Evolutionary conservation across 2,113 vertebrate species (phyloP).

Genomic region (Onychostruthus taczanowskii): DNA sequence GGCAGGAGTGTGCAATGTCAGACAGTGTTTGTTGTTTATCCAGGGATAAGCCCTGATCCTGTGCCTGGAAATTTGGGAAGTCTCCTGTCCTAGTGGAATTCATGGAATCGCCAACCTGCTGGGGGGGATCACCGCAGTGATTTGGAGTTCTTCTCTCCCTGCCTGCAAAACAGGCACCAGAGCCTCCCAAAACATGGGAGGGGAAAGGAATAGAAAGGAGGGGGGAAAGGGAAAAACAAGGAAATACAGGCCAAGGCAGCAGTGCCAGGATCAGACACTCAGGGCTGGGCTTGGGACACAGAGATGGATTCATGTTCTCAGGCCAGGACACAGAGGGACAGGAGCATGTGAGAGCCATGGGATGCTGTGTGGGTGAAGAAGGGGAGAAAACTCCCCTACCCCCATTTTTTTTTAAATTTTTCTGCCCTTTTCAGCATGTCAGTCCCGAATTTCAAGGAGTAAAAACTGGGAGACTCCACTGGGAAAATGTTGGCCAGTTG

Average conservation of each 20-base stretch:
- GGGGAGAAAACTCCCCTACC: background rate
- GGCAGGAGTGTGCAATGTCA: background rate
- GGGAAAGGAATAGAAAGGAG: background rate
- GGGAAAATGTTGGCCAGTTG: background rate
- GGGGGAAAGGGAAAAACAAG: rapidly evolving
- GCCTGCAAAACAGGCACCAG: background rate
- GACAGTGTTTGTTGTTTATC: background rate
- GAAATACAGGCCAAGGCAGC: background rate
- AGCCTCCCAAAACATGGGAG: background rate
- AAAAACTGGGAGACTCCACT: background rate
- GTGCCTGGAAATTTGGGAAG: background rate
- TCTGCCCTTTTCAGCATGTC: background rate
- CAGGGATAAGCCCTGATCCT: background rate
- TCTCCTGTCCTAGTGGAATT: background rate
- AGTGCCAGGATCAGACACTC: background rate
- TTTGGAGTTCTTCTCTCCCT: background rate
- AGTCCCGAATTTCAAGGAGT: background rate
- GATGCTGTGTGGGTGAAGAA: background rate
- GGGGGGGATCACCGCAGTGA: rapidly evolving
- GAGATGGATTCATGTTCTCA: background rate
- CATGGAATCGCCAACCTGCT: background rate
- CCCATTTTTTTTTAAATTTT: background rate
- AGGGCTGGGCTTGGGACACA: background rate
- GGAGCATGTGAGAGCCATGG: rapidly evolving
- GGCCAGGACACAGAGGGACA: background rate